Evolutionary conservation across 1,140 invertebrate genomes (phyloP).

Genomic region (Scaptodrosophila lebanonensis): DNA sequence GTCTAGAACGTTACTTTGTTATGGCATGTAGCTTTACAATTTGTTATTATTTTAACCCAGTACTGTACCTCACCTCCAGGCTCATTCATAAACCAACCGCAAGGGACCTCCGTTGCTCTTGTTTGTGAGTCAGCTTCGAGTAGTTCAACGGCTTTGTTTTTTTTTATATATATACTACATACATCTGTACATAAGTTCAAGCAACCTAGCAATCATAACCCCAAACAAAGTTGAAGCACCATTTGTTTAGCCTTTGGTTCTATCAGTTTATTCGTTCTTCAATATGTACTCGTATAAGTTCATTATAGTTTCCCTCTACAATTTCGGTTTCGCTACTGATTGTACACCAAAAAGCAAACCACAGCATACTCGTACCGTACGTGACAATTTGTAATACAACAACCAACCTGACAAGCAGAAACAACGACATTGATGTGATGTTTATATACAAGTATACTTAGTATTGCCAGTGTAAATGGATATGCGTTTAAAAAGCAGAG

Average conservation of each 20-base stretch:
- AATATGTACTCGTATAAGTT: too few relatives aligned
- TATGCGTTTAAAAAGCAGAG: neutral
- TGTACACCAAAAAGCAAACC: slow-evolving; percentile 20
- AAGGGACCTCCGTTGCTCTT: too few relatives aligned
- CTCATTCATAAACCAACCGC: too few relatives aligned
- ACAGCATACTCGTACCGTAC: slow-evolving; percentile 27
- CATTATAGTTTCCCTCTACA: slow-evolving; percentile 4
- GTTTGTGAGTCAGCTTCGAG: too few relatives aligned
- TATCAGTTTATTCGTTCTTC: slow-evolving; percentile 5
- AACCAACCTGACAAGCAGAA: neutral
- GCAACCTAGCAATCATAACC: too few relatives aligned
- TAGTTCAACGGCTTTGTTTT: too few relatives aligned
- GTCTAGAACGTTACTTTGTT: slow-evolving; percentile 39
- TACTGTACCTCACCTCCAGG: too few relatives aligned
- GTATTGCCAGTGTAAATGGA: too few relatives aligned
- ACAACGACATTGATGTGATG: slow-evolving; percentile 7
- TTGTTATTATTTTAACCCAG: too few relatives aligned
- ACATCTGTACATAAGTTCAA: too few relatives aligned
- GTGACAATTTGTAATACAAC: slow-evolving; percentile 5
- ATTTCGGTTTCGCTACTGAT: slow-evolving; percentile 18
- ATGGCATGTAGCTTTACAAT: slow-evolving; percentile 49
- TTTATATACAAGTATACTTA: neutral
- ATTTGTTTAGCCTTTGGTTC: slow-evolving; percentile 9
- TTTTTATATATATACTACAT: too few relatives aligned
- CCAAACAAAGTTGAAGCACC: too few relatives aligned